A percentile compares a stretch with the other conserved stretches of the same genome.
phyloP scores from a whole-genome alignment of 2,888 invertebrate species.

The Lepidochitona cinerea region DNA sequence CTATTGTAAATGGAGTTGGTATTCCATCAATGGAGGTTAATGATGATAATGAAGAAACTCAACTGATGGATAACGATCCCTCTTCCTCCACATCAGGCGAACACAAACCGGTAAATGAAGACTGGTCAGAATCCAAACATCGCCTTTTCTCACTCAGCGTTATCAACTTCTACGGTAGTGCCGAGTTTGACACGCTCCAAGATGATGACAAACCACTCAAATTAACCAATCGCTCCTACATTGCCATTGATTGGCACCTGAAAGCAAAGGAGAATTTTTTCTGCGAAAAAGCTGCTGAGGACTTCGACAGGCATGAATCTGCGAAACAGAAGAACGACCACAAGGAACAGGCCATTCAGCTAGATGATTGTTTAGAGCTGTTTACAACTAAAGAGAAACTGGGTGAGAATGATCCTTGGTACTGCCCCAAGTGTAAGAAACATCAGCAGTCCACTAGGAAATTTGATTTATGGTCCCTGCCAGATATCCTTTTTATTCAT shows the following conservation, averaged over 20 bases:
- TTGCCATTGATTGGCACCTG: constrained; percentile 71
- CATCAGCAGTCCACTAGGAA: constrained; percentile 77
- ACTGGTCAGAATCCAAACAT: constrained; percentile 1
- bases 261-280: constrained; percentile 69
- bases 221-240: constrained; percentile 64
- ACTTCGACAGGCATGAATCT: constrained; percentile 62
- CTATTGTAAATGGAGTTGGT: constrained; percentile 39
- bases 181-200: constrained; percentile 54
- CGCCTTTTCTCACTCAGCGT: constrained; percentile 63
- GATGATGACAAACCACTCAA: constrained; percentile 67
- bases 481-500: constrained; percentile 75
- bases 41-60: neutral
- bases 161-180: constrained; percentile 69
- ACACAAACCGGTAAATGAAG: neutral
- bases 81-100: neutral
- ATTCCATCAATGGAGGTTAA: neutral
- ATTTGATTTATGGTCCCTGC: constrained; percentile 76
- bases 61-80: neutral
- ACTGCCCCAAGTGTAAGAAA: constrained; percentile 75
- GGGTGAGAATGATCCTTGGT: constrained; percentile 75
- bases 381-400: constrained; percentile 75
- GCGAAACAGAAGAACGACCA: constrained; percentile 51
- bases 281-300: constrained; percentile 68
- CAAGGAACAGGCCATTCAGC: constrained; percentile 69
- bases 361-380: constrained; percentile 75